A percentile compares a stretch with the other conserved stretches of the same genome.
Conservation (phyloP, 2,888 invertebrate genomes). For the Phaonia tiefii region DNA sequence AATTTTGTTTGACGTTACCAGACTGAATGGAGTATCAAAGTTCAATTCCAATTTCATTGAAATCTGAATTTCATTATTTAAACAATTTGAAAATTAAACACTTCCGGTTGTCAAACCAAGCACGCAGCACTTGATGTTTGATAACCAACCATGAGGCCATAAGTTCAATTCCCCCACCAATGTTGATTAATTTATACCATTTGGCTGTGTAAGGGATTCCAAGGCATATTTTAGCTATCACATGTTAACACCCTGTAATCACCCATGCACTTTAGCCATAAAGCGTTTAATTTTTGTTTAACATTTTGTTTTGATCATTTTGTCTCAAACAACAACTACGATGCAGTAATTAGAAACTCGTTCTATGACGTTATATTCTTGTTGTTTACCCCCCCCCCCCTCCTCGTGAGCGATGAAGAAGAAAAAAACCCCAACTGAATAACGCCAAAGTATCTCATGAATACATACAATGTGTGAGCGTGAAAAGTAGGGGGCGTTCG, state of each 20-base stretch:
- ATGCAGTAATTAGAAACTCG: conserved; percentile 62
- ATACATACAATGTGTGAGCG: conserved; percentile 18
- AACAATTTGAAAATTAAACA: background rate
- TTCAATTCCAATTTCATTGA: background rate
- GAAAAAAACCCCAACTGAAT: conserved; percentile 8
- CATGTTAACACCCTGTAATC: background rate
- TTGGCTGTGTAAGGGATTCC: too few species aligned
- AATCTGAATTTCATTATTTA: background rate
- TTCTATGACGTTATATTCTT: conserved; percentile 55
- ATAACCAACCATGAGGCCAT: background rate
- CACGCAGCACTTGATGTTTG: too few species aligned
- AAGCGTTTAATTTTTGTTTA: conserved; percentile 15
- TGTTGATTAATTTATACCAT: too few species aligned
- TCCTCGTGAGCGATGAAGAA: background rate
- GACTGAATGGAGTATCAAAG: background rate
- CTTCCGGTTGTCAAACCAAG: background rate
- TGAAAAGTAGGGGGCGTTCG: too few species aligned
- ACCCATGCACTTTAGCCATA: background rate
- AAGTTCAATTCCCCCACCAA: conserved; percentile 3
- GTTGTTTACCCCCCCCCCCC: too few species aligned
- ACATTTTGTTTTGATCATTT: conserved; percentile 19
- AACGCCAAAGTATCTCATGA: conserved; percentile 20
- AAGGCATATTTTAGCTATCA: too few species aligned
- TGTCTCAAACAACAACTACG: conserved; percentile 45
- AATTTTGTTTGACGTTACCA: too few species aligned